Evolutionary conservation across 2,888 invertebrate species (phyloP).

Genomic region (Petrolisthes cinctipes): DNA sequence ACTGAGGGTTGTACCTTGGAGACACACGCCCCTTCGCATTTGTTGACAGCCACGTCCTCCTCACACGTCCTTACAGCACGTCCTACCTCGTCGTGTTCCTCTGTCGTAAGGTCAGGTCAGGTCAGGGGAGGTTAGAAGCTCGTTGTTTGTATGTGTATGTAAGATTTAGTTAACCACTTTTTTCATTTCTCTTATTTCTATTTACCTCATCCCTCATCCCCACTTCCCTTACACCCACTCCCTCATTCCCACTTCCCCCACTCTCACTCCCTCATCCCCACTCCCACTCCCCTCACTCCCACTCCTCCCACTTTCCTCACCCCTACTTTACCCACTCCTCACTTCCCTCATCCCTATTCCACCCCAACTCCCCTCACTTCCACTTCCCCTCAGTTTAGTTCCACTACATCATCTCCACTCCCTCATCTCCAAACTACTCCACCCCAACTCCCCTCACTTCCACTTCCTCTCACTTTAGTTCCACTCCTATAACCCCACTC

Average conservation of each 20-base stretch:
- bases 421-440: no score
- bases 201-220: not conserved
- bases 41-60: constrained; percentile 89
- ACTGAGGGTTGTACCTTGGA: constrained; percentile 94
- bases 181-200: not conserved
- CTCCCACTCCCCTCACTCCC: not conserved
- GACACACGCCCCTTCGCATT: constrained; percentile 92
- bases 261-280: no score
- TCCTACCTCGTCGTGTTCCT: constrained; percentile 90
- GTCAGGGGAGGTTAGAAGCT: no score
- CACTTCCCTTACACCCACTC: not conserved
- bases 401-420: no score
- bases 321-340: not conserved
- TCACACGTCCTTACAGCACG: constrained; percentile 86
- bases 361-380: not conserved
- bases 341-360: not conserved
- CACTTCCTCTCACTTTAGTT: not conserved
- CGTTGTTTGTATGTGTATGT: constrained; percentile 8
- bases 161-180: not conserved
- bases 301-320: not conserved
- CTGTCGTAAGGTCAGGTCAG: constrained; percentile 71
- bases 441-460: not conserved
- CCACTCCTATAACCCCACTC: no score
- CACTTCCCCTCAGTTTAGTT: no score
- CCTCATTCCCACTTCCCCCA: not conserved